Conservation (phyloP, 2,113 vertebrate genomes). For the Pangasianodon gigas region DNA sequence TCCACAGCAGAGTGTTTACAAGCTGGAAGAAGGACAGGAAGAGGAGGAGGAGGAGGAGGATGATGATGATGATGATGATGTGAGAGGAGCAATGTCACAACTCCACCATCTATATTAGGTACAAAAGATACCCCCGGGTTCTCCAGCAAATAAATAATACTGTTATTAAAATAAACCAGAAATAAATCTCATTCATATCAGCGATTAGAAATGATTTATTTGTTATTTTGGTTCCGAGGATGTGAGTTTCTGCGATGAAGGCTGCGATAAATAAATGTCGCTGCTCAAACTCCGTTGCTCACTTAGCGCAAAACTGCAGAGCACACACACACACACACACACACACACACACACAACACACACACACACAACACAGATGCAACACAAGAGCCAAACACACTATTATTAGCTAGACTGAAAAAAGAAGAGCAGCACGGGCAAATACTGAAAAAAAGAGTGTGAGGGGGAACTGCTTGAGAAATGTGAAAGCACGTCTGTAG, state of each 20-base stretch:
- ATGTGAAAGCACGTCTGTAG: background rate
- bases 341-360: constrained; percentile 2
- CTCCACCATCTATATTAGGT: background rate
- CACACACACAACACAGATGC: background rate
- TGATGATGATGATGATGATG: background rate
- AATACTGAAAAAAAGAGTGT: background rate
- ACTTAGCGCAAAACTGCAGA: background rate
- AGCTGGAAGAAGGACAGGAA: background rate
- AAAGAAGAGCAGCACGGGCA: background rate
- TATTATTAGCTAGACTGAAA: background rate
- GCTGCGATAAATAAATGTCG: background rate
- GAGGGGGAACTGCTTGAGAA: background rate
- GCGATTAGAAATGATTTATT: background rate
- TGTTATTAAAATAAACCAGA: background rate
- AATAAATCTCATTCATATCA: background rate
- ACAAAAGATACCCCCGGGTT: background rate
- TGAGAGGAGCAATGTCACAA: background rate
- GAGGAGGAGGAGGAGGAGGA: background rate
- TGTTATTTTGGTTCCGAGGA: background rate
- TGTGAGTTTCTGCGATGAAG: background rate
- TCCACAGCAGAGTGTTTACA: background rate
- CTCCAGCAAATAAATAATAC: background rate
- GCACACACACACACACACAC: constrained; percentile 4
- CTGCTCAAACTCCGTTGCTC: background rate
- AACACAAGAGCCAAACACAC: background rate